A percentile compares a stretch with the other conserved stretches of the same genome.
Evolutionary conservation across 2,113 vertebrate genomes (phyloP).

Genomic region (Rhinopithecus roxellana): DNA sequence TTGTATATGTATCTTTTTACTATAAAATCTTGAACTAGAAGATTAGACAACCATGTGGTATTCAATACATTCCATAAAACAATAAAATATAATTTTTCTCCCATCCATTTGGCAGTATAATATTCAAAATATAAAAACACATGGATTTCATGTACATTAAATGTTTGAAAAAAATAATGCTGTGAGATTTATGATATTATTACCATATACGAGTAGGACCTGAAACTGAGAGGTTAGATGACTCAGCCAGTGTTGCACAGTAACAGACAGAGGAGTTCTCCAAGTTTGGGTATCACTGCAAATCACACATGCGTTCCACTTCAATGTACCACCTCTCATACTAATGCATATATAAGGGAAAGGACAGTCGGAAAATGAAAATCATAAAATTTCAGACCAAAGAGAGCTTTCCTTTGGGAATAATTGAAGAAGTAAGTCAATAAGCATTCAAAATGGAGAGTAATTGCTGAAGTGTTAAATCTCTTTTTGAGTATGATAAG

Average conservation of each 20-base stretch:
- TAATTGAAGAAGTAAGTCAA: not conserved
- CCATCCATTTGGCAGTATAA: not conserved
- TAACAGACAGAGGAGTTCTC: accelerated
- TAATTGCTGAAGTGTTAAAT: not conserved
- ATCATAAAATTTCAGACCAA: not conserved
- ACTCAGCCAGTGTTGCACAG: accelerated
- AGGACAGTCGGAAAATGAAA: not conserved
- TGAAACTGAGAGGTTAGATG: accelerated
- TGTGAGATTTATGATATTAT: not conserved
- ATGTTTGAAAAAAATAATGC: not conserved
- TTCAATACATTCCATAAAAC: not conserved
- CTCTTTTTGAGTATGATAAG: not conserved
- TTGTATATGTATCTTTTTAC: not conserved
- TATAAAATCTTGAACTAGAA: not conserved
- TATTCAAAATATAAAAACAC: not conserved
- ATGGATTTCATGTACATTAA: not conserved
- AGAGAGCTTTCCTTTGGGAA: not conserved
- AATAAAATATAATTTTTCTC: not conserved
- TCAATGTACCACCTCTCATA: accelerated
- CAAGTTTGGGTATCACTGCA: not conserved
- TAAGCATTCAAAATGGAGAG: not conserved
- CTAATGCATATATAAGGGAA: not conserved
- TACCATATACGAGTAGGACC: accelerated
- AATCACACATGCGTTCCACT: accelerated
- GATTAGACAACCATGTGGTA: no score